Base-by-base conservation (phyloP, 2,888 invertebrate species). In the Dastarcus helophoroides region DNA sequence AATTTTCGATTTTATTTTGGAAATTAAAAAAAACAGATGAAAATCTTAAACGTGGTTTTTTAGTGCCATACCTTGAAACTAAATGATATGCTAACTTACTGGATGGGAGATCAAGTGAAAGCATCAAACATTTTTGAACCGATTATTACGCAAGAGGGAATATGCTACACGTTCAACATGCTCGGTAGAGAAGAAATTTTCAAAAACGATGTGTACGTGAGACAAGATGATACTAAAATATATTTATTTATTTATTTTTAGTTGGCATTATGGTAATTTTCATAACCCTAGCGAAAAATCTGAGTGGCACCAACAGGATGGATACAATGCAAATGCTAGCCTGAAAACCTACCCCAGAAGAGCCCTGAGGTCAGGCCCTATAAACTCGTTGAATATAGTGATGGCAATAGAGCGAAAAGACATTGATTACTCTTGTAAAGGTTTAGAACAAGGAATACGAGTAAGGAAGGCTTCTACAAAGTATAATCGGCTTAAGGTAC, bases 151-250 rank as follows among this genome's bases (percentile, higher is more conserved):
- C 79, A 79, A 43, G 79, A 79, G 50, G 80, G 80, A 0, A 58
- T 76, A 2, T 81, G 80, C 46, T 77, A 72, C 38, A 75, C 78
- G 2, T 79, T 79, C 45, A 81, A 80, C 45, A 71, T 73, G 31
- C 50, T 80, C 27, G 67, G 68, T 24, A 62, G 67, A 2, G 58
- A 64, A 0, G 71, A 76, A 39, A 58, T 78, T 11, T 74, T 71
- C 39, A 63, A 68, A 31, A 43, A 61, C 16, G 63, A 69, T 28
- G 66, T 66, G 72, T 71, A 56, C 53, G 54, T 40, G 22, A 22
- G 4, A 22, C 11, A 22, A 5, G 11, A 10, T 10, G n/a, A 22
- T 22, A 22, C 4, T 5, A 5, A 8, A 10, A 22, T 22, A 22
- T 22, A 22, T 22, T 10, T 22, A 22, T 22, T 10, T 22, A 22